Evolutionary conservation across 1,140 invertebrate species (phyloP), one percentile per base, ranked within the genome.

Genomic region (Mylabris phalerata): DNA sequence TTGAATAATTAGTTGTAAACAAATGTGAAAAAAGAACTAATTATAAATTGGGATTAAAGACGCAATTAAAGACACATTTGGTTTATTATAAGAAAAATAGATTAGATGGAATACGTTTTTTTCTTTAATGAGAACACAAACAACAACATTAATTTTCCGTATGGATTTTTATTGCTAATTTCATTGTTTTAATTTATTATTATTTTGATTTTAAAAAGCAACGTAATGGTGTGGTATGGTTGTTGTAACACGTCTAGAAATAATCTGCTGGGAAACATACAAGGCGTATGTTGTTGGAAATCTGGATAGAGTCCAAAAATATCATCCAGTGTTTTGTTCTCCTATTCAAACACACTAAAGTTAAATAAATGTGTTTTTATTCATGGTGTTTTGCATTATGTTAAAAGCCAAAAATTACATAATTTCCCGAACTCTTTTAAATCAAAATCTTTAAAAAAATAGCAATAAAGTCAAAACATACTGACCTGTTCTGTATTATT

Each of bases 291-390:
- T 61, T 65, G 67, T 65, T 65, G 61, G 67, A 64, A 62, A 55
- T 64, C 60, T 72, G 70, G 70, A 67, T 50, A 51, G 54, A 48
- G 48, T 69, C 70, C 70, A 72, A 71, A 60, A 59, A 62, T 61
- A 61, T 60, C 60, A 32, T 32, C 32, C 32, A 32, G 32, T 32
- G 32, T 32, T 32, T 32, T 32, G 32, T 32, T 32, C 32, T 42
- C 9, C 9, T 42, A 42, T n/a, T 42, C 41, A 42, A n/a, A 42
- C 19, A 19, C 19, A 19, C 19, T 19, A 19, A 19, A 19, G 19
- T 19, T 42, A 42, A 11, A 6, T 42, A 42, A 42, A n/a, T n/a
- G 9, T 42, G 11, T 11, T 10, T 40, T n/a, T n/a, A 42, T 42
- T 9, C 9, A 10, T 11, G 9, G 41, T 42, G 9, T 42, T n/a